Conservation (phyloP, 1,140 invertebrate genomes). For the Diploscapter pachys region DNA sequence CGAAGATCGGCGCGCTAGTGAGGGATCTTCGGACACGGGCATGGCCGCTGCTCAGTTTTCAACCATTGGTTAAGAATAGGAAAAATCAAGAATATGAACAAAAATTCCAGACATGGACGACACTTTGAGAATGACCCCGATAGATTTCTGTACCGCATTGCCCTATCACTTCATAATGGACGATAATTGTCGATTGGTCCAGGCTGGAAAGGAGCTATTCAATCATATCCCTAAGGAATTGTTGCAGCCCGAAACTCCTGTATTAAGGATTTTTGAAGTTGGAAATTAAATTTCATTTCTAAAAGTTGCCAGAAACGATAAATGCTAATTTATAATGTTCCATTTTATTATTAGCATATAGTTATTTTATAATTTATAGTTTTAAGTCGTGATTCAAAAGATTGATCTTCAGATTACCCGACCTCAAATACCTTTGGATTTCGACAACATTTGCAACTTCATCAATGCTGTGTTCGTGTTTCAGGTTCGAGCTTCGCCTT, state of each 20-base stretch:
- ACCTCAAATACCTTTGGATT: slow-evolving; percentile 56
- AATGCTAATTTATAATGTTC: no score
- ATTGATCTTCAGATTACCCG: slow-evolving; percentile 38
- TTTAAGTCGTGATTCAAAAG: no score
- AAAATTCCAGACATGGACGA: slow-evolving; percentile 4
- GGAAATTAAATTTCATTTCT: no score
- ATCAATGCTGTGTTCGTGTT: slow-evolving; percentile 57
- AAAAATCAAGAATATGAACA: not conserved
- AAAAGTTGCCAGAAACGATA: no score
- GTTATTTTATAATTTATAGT: no score
- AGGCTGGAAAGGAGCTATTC: slow-evolving; percentile 50
- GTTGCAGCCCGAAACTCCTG: slow-evolving; percentile 47
- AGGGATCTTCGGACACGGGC: not conserved
- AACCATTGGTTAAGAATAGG: not conserved
- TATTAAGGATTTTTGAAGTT: slow-evolving; percentile 53
- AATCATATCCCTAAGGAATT: slow-evolving; percentile 49
- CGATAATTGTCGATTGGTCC: slow-evolving; percentile 49
- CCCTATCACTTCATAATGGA: slow-evolving; percentile 62
- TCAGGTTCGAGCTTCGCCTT: slow-evolving; percentile 35
- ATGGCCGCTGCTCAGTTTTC: not conserved
- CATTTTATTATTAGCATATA: no score
- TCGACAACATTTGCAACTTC: slow-evolving; percentile 56
- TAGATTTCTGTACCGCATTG: slow-evolving; percentile 44
- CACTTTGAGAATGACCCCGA: slow-evolving; percentile 14
- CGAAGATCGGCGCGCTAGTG: not conserved